Base-by-base conservation (phyloP, 2,113 vertebrate species). In the Jaculus jaculus region DNA sequence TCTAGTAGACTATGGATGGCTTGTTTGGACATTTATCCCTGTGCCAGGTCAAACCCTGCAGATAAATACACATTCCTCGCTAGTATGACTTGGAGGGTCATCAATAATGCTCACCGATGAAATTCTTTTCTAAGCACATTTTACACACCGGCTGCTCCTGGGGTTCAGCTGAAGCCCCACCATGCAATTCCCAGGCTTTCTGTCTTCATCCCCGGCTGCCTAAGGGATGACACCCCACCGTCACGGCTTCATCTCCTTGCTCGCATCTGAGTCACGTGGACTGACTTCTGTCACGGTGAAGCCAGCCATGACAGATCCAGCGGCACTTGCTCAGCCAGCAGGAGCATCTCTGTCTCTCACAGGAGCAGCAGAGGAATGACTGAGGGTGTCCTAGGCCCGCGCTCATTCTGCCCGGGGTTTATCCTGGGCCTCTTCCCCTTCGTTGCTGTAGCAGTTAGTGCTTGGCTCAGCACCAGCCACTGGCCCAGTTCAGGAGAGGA, bases 161-260 rank as follows among this genome's bases (percentile, higher is more conserved):
- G 3, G 60, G 16, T 54, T 16, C 12, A 6, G 32, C 1, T 75
- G 73, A 32, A 12, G 12, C 18, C 32, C 7, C 20, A 5, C 23
- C 54, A 10, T 54, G 51, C 37, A 88, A 24, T 13, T 1, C 32
- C 1, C 20, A 71, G 11, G 1, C 21, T 83, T 65, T 3, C 60
- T 75, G 61, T 47, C 39, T 51, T 65, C 13, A 11, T 0, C 0
- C 28, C 3, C 15, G 30, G 0, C 9, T 18, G 13, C 7, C 60
- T 60, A 23, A 32, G 30, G 17, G 21, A 24, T 32, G 16, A 68
- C 15, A 9, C 58, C 7, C 34, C 3, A 51, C 1, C 6, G 10
- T 83, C 75, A 32, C 8, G 23, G 8, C 66, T 84, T 75, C 32
- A 63, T 39, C 21, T 78, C 3, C 5, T 12, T 80, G 18, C 13